These are phyloP conservation scores for Trochalopteron elliotii DNA, from an alignment of 2,113 vertebrate genomes.

Conservation along the genomic window DNA sequence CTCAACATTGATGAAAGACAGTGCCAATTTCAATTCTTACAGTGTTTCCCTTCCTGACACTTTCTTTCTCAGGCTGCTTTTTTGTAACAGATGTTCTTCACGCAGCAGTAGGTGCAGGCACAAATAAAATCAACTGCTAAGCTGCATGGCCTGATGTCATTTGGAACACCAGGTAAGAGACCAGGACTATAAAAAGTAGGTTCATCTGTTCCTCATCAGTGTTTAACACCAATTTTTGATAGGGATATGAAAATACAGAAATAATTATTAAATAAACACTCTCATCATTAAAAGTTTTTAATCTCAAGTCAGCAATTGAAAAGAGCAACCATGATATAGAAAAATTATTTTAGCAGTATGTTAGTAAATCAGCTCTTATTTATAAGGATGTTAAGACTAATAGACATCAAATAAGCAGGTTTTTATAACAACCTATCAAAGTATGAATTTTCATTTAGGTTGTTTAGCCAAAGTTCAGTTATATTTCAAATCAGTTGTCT, in stretches of 20 bases:
- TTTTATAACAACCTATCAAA: background rate
- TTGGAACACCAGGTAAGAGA: background rate
- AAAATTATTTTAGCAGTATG: background rate
- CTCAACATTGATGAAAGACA: constrained; percentile 64
- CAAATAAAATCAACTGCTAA: background rate
- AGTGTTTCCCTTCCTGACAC: constrained; percentile 47
- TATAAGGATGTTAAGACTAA: background rate
- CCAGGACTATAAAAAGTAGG: background rate
- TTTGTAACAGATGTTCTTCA: background rate
- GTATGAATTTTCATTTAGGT: background rate
- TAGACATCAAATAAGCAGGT: background rate
- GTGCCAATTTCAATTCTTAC: constrained; percentile 43
- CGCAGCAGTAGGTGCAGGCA: background rate
- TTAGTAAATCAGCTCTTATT: background rate
- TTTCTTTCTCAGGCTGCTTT: background rate
- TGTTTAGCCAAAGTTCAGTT: background rate
- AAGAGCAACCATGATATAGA: background rate
- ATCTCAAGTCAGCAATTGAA: background rate
- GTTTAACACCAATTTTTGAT: background rate
- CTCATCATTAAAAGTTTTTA: background rate
- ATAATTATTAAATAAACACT: background rate
- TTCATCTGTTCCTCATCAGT: background rate
- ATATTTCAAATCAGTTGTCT: background rate
- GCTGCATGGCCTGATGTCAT: background rate
- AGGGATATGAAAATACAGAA: background rate